Evolutionary conservation across 2,113 vertebrate species (phyloP).

Genomic region (Elgaria multicarinata): DNA sequence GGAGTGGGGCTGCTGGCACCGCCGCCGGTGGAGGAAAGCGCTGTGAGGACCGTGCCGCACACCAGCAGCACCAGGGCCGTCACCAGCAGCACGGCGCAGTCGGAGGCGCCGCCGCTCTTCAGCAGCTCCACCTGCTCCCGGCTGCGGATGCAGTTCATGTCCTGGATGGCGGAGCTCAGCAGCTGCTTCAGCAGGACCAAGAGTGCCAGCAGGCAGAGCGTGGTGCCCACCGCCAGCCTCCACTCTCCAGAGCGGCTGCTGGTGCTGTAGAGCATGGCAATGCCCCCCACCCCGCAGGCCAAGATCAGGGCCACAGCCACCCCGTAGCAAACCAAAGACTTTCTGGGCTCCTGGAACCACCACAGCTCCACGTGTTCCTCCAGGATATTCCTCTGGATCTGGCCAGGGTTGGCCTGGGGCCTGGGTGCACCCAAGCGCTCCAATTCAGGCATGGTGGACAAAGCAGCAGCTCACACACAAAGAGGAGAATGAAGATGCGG

Average conservation of each 20-base stretch:
- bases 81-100: slow-evolving; percentile 87
- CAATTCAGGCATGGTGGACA: slow-evolving; percentile 82
- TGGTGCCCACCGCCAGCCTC: slow-evolving; percentile 89
- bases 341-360: slow-evolving; percentile 95
- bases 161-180: slow-evolving; percentile 96
- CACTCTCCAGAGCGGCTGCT: slow-evolving; percentile 95
- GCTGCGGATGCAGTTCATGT: slow-evolving; percentile 96
- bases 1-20: slow-evolving; percentile 80
- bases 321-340: slow-evolving; percentile 89
- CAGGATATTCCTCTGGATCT: slow-evolving; percentile 87
- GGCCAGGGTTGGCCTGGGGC: slow-evolving; percentile 68
- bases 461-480: background rate
- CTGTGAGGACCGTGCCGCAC: slow-evolving; percentile 87
- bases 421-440: slow-evolving; percentile 76
- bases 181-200: slow-evolving; percentile 94
- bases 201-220: slow-evolving; percentile 91
- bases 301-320: slow-evolving; percentile 89
- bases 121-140: slow-evolving; percentile 88
- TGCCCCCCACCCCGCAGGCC: slow-evolving; percentile 89
- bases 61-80: slow-evolving; percentile 86
- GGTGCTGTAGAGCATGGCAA: slow-evolving; percentile 91
- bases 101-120: slow-evolving; percentile 91
- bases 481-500: background rate
- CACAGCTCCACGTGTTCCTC: slow-evolving; percentile 97
- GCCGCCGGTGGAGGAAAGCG: slow-evolving; percentile 84